phyloP scores from a whole-genome alignment of 2,797 vertebrate genomes.

The Lacerta viridis region DNA sequence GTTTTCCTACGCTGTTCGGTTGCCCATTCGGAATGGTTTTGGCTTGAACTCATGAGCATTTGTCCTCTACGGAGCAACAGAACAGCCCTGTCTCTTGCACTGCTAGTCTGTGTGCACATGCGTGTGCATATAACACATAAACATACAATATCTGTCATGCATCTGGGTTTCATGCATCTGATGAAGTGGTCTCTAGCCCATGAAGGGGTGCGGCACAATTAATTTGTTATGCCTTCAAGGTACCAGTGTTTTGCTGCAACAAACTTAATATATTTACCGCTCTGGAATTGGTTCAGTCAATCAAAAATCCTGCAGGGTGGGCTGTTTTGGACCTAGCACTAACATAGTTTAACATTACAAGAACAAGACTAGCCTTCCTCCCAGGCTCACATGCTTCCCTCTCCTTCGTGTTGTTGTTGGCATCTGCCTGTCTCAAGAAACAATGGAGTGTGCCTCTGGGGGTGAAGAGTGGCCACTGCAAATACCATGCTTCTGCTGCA shows the following conservation, averaged over 20 bases:
- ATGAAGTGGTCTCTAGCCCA: neutral
- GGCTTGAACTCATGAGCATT: neutral
- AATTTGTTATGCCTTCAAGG: neutral
- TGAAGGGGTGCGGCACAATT: neutral
- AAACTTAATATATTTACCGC: neutral
- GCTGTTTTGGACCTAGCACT: neutral
- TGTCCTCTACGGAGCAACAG: neutral
- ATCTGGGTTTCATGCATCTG: neutral
- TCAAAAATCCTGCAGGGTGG: neutral
- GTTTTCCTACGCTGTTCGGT: neutral
- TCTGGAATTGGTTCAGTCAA: neutral
- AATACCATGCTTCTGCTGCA: neutral
- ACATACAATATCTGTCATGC: neutral
- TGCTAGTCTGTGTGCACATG: neutral
- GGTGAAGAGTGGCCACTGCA: too few species aligned
- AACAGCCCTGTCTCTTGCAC: neutral
- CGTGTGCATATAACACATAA: neutral
- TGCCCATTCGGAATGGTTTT: neutral
- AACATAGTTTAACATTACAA: neutral
- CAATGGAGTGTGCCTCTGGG: too few species aligned
- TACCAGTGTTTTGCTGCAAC: neutral
- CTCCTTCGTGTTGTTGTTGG: too few species aligned
- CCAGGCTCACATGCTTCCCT: neutral
- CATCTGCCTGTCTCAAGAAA: too few species aligned
- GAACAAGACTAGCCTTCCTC: neutral